phyloP scores from a whole-genome alignment of 2,797 vertebrate species.

The Cheracebus regulus region DNA sequence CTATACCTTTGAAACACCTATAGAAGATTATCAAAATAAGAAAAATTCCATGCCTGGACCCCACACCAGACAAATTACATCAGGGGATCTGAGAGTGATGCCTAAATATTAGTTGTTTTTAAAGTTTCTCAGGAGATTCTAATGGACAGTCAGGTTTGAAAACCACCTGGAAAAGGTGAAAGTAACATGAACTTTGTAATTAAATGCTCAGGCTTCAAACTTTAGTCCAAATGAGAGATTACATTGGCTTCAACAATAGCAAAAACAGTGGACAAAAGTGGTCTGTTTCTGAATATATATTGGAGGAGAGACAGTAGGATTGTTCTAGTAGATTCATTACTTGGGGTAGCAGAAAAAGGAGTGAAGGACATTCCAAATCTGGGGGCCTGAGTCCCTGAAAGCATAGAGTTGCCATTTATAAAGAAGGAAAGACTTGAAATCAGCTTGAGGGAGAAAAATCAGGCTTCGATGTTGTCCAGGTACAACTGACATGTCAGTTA shows the following conservation, averaged over 20 bases:
- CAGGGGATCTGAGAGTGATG: background rate
- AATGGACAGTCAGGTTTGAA: background rate
- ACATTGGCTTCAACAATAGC: background rate
- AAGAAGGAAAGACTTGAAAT: background rate
- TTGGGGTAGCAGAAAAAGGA: background rate
- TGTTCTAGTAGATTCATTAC: background rate
- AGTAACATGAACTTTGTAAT: background rate
- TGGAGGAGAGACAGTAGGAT: background rate
- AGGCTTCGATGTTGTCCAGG: background rate
- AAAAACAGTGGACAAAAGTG: background rate
- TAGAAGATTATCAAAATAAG: background rate
- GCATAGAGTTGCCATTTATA: background rate
- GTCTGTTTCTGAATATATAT: background rate
- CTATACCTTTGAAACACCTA: background rate
- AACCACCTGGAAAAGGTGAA: background rate
- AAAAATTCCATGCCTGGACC: background rate
- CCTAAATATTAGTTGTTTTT: background rate
- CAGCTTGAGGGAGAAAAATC: background rate
- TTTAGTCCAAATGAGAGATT: background rate
- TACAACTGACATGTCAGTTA: background rate
- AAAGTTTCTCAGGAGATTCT: background rate
- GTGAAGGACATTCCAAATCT: background rate
- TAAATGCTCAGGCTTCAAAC: background rate
- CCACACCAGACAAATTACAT: background rate
- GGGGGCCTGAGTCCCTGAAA: background rate